Percentiles rank a stretch among this genome's conserved stretches.
Conservation (phyloP, 2,113 vertebrate species). For the Odontesthes bonariensis region DNA sequence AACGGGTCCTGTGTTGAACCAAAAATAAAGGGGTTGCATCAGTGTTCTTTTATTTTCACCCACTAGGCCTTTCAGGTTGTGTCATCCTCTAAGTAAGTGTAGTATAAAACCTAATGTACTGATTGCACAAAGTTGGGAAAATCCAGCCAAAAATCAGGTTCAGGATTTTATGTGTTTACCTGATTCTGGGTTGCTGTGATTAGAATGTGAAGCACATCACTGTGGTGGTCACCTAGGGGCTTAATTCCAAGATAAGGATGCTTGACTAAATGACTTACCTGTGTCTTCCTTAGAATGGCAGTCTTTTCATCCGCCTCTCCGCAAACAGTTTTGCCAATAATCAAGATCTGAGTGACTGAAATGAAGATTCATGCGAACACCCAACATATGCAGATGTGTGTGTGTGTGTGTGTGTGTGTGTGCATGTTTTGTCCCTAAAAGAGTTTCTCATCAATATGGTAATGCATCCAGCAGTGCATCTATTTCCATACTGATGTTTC, state of each 20-base stretch:
- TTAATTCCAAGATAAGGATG: conserved; percentile 60
- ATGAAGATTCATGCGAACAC: background rate
- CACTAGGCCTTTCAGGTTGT: too few species aligned
- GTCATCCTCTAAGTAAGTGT: too few species aligned
- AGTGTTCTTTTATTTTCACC: background rate
- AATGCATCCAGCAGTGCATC: conserved; percentile 44
- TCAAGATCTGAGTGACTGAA: conserved; percentile 13
- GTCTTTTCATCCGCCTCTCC: conserved; percentile 16
- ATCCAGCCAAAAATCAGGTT: too few species aligned
- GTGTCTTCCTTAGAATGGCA: conserved; percentile 23
- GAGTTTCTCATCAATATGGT: conserved; percentile 64
- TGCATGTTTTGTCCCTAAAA: conserved; percentile 14
- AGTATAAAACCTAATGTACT: too few species aligned
- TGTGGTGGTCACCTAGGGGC: conserved; percentile 41
- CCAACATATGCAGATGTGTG: background rate
- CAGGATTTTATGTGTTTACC: too few species aligned
- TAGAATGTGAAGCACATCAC: conserved; percentile 23
- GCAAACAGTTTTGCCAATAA: conserved; percentile 21
- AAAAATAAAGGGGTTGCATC: background rate
- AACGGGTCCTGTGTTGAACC: background rate
- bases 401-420: background rate
- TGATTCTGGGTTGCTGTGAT: conserved; percentile 33
- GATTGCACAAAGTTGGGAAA: too few species aligned
- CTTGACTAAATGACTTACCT: conserved; percentile 62
- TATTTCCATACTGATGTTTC: conserved; percentile 40